These are phyloP conservation scores for Matsumyia berberina DNA, from an alignment of 2,888 invertebrate genomes.

Conservation along the genomic window DNA sequence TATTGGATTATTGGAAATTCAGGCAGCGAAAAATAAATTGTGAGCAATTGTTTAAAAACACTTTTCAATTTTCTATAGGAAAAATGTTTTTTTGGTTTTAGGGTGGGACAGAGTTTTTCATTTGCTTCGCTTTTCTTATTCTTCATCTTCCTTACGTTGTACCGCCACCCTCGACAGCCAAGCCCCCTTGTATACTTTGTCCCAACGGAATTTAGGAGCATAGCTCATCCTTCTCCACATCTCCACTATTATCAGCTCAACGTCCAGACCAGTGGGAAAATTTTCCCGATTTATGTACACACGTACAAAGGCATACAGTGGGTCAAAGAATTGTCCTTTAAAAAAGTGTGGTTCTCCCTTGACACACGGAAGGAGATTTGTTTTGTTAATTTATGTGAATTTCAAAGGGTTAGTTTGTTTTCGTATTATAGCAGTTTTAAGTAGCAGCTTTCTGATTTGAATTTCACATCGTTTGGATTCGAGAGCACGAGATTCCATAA, in stretches of 20 bases:
- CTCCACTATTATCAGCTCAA: constrained; percentile 33
- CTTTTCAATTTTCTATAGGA: constrained; percentile 27
- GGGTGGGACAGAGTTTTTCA: constrained; percentile 68
- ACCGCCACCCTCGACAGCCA: constrained; percentile 21
- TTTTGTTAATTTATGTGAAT: too few species aligned
- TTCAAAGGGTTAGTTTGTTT: too few species aligned
- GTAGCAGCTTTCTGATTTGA: too few species aligned
- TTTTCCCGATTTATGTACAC: constrained; percentile 57
- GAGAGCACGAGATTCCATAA: too few species aligned
- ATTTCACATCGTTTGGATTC: too few species aligned
- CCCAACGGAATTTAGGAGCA: constrained; percentile 34
- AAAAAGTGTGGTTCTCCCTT: background rate
- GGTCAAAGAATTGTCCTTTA: constrained; percentile 22
- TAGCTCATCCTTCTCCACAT: constrained; percentile 58
- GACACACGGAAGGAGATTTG: background rate
- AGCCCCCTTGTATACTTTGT: background rate
- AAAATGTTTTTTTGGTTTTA: constrained; percentile 52
- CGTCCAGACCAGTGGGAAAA: constrained; percentile 53
- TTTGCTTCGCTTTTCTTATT: constrained; percentile 53
- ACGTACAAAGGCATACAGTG: constrained; percentile 53
- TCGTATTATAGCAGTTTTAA: too few species aligned
- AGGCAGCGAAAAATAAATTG: constrained; percentile 39
- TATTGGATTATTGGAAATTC: constrained; percentile 71
- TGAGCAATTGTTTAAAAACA: constrained; percentile 37
- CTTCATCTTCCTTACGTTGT: constrained; percentile 36